Conservation (phyloP, 2,888 invertebrate genomes). For the Cataglyphis albicans region DNA sequence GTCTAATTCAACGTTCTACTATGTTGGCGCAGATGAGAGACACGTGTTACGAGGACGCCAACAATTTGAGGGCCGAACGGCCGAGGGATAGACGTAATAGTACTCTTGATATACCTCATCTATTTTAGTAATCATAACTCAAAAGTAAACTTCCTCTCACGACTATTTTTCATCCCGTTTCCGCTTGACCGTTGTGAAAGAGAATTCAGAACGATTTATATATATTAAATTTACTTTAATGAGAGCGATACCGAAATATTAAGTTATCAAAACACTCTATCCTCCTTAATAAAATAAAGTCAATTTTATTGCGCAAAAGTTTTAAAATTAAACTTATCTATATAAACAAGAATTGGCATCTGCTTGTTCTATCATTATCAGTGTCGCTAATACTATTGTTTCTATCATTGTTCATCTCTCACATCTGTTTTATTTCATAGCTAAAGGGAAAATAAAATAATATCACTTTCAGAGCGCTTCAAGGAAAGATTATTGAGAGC, state of each 20-base stretch:
- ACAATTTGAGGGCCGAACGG: conserved; percentile 26
- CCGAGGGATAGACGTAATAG: conserved; percentile 5
- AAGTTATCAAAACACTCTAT: not conserved
- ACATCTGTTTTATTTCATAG: not conserved
- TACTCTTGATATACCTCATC: conserved; percentile 14
- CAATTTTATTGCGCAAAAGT: not conserved
- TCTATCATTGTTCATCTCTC: not conserved
- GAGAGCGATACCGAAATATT: not conserved
- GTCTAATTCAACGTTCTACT: conserved; percentile 15
- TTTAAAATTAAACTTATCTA: not conserved
- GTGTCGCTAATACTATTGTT: not conserved
- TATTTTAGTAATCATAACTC: conserved; percentile 30
- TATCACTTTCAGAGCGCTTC: not conserved
- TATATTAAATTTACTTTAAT: not conserved
- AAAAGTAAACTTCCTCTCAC: conserved; percentile 6
- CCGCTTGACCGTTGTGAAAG: not conserved
- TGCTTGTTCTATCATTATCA: not conserved
- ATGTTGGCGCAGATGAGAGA: conserved; percentile 41
- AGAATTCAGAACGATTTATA: not conserved
- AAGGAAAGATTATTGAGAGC: not conserved
- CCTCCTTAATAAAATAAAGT: not conserved
- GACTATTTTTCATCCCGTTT: not conserved
- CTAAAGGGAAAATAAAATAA: not conserved
- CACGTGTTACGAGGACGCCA: conserved; percentile 36
- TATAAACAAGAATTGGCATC: not conserved